Percentiles rank a stretch among this genome's conserved stretches.
Conservation (phyloP, 2,888 invertebrate genomes). For the Muscina levida region DNA sequence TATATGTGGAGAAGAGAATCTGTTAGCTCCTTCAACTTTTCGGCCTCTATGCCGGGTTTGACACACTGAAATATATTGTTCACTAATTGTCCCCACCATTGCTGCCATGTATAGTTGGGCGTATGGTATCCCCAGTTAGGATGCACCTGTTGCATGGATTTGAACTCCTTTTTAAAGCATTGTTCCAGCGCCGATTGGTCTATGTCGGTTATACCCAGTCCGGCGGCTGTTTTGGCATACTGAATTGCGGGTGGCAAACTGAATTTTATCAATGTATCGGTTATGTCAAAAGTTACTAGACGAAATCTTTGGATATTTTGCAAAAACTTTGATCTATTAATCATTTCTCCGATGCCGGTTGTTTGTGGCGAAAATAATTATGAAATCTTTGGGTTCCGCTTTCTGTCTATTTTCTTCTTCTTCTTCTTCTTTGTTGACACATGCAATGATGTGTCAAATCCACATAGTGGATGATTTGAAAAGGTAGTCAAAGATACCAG, state of each 20-base stretch:
- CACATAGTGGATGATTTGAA: no score
- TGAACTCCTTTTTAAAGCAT: conserved; percentile 84
- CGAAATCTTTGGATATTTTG: conserved; percentile 76
- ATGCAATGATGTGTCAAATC: no score
- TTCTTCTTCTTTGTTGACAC: background rate
- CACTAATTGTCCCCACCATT: conserved; percentile 88
- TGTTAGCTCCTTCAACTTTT: conserved; percentile 80
- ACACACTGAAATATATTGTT: conserved; percentile 72
- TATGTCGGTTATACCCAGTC: conserved; percentile 81
- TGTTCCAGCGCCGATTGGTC: conserved; percentile 75
- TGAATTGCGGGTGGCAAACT: conserved; percentile 84
- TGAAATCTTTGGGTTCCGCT: no score
- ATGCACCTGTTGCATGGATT: conserved; percentile 83
- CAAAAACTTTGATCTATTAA: conserved; percentile 68
- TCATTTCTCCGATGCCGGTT: background rate
- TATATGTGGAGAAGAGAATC: conserved; percentile 84
- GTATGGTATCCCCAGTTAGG: conserved; percentile 89
- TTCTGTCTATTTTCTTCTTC: no score
- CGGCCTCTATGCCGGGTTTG: conserved; percentile 67
- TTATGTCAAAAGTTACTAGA: conserved; percentile 93
- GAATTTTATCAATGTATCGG: conserved; percentile 91
- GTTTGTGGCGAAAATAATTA: conserved; percentile 61
- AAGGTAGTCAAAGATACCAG: no score
- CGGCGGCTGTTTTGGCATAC: conserved; percentile 85
- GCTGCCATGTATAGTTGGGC: conserved; percentile 84